Percentiles rank a stretch among this genome's conserved stretches.
phyloP scores from a whole-genome alignment of 1,140 invertebrate species.

The Trichomalopsis sarcophagae region DNA sequence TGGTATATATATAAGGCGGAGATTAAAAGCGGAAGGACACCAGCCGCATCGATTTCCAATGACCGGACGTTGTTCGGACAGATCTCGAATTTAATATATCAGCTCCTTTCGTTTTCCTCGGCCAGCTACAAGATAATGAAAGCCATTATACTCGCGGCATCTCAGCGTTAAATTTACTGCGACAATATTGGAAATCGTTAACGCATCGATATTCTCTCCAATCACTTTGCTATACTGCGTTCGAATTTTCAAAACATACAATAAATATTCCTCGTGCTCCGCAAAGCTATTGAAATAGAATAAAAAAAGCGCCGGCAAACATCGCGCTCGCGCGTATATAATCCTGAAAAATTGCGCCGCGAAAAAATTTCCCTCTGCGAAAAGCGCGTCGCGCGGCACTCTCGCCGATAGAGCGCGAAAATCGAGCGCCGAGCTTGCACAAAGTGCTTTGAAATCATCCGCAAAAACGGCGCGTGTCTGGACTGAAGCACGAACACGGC shows the following conservation, averaged over 20 bases:
- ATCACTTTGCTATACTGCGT: background rate
- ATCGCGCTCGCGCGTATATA: background rate
- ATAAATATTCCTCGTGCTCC: no score
- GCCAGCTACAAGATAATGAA: background rate
- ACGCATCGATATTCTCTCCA: background rate
- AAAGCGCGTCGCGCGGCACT: background rate
- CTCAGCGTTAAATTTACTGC: constrained; percentile 12
- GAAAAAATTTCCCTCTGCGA: background rate
- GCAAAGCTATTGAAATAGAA: background rate
- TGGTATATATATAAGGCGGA: background rate
- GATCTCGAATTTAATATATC: background rate
- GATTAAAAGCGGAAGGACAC: background rate
- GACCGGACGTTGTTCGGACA: background rate
- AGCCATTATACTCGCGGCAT: background rate
- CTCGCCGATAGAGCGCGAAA: background rate
- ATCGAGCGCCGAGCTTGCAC: background rate
- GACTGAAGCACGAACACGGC: background rate
- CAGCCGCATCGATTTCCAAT: background rate
- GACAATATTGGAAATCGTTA: constrained; percentile 20
- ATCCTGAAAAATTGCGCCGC: background rate
- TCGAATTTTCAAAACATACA: no score
- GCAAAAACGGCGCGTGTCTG: background rate
- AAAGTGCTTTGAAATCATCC: constrained; percentile 15
- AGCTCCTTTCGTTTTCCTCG: background rate
- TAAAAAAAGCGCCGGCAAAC: background rate